phyloP scores from a whole-genome alignment of 2,888 invertebrate genomes.

The Odontocerum albicorne region DNA sequence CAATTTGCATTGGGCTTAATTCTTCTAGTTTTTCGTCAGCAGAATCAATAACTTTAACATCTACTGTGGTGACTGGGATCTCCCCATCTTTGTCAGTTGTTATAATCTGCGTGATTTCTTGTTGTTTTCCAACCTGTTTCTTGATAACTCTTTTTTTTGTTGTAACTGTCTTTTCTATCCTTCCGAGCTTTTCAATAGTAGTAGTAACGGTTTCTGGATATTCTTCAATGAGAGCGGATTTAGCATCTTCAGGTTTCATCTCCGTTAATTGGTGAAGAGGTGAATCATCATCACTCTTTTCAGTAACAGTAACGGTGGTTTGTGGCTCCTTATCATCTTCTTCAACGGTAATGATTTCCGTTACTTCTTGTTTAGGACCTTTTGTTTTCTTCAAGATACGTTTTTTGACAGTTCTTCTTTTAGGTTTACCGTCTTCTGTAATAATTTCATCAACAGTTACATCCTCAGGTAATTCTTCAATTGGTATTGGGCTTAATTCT shows the following conservation, averaged over 20 bases:
- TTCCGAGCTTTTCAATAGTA: not conserved
- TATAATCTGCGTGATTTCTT: slow-evolving; percentile 44
- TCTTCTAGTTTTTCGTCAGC: slow-evolving; percentile 41
- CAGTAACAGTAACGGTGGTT: slow-evolving; percentile 33
- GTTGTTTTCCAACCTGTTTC: slow-evolving; percentile 38
- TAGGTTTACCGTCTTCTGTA: slow-evolving; percentile 43
- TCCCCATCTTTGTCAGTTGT: slow-evolving; percentile 39
- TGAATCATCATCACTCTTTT: too few species aligned
- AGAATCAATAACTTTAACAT: slow-evolving; percentile 22
- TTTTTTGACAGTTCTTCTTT: slow-evolving; percentile 44
- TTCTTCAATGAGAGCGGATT: slow-evolving; percentile 32
- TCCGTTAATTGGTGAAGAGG: too few species aligned
- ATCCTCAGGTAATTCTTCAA: slow-evolving; percentile 40
- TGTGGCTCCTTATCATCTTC: slow-evolving; percentile 33
- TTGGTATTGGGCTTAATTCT: not conserved
- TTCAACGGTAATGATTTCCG: slow-evolving; percentile 43
- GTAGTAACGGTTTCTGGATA: slow-evolving; percentile 1
- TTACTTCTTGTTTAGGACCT: slow-evolving; percentile 41
- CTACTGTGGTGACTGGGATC: slow-evolving; percentile 38
- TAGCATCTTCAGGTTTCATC: slow-evolving; percentile 39
- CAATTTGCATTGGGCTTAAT: slow-evolving; percentile 43
- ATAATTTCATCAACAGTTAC: slow-evolving; percentile 36
- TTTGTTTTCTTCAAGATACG: slow-evolving; percentile 40
- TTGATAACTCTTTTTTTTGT: slow-evolving; percentile 36
- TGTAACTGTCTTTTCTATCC: slow-evolving; percentile 42